Conservation (phyloP, 2,797 vertebrate genomes). For the Myripristis murdjan region DNA sequence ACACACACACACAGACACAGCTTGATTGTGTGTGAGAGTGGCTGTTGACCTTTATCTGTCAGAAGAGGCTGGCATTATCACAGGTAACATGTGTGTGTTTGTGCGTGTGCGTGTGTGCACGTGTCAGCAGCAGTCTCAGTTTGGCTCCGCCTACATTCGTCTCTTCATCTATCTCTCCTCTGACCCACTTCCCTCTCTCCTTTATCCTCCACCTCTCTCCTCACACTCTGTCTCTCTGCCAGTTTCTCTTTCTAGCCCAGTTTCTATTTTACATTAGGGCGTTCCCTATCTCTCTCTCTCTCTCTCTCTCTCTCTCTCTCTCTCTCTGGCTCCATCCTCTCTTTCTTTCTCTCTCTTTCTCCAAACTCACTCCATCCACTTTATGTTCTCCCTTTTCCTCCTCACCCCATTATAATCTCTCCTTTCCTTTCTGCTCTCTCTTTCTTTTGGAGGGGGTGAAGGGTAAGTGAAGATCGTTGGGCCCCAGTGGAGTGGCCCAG, state of each 20-base stretch:
- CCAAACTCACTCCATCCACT: constrained; percentile 25
- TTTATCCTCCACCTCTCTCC: constrained; percentile 17
- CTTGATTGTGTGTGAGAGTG: not conserved
- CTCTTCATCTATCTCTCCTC: constrained; percentile 18
- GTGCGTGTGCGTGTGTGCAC: constrained; percentile 2
- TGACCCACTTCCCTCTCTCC: constrained; percentile 18
- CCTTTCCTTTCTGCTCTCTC: constrained; percentile 43
- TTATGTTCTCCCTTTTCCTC: constrained; percentile 34
- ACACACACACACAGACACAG: constrained; percentile 2
- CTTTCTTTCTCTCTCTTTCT: not conserved
- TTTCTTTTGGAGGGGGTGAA: constrained; percentile 74
- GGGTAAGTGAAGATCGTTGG: constrained; percentile 80
- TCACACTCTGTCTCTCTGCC: not conserved
- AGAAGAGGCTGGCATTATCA: constrained; percentile 27
- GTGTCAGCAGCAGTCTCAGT: not conserved
- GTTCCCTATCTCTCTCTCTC: not conserved
- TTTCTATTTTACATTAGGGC: constrained; percentile 1
- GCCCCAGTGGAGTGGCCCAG: constrained; percentile 65
- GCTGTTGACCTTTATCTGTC: constrained; percentile 49
- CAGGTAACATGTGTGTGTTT: constrained; percentile 2
- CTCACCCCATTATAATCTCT: constrained; percentile 59
- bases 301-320: not conserved
- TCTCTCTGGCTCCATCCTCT: too few species aligned
- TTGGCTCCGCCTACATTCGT: constrained; percentile 4
- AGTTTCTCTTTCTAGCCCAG: not conserved